phyloP scores from a whole-genome alignment of 2,797 vertebrate genomes.

The Typhlichthys subterraneus region DNA sequence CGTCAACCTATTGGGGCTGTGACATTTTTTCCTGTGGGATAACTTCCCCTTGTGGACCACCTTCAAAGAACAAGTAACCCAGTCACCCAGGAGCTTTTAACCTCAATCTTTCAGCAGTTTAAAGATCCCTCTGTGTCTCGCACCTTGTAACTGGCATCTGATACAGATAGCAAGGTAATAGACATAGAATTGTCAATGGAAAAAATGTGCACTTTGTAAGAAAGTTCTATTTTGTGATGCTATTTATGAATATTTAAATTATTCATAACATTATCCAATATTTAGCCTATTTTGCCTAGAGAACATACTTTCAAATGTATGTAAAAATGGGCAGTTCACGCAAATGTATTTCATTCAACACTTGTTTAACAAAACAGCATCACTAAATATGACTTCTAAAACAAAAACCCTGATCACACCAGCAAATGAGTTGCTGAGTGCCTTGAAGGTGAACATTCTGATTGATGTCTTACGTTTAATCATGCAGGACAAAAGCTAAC shows the following conservation, averaged over 20 bases:
- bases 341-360: constrained; percentile 21
- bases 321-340: constrained; percentile 6
- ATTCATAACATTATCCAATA: neutral
- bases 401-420: constrained; percentile 59
- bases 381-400: constrained; percentile 36
- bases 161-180: constrained; percentile 43
- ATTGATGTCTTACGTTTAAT: constrained; percentile 61
- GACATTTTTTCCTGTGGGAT: constrained; percentile 44
- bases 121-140: constrained; percentile 49
- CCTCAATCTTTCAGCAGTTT: constrained; percentile 75
- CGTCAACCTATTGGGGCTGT: constrained; percentile 30
- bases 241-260: constrained; percentile 11
- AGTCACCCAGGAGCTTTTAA: constrained; percentile 62
- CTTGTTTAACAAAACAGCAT: constrained; percentile 41
- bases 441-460: constrained; percentile 61
- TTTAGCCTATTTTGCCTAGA: neutral
- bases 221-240: constrained; percentile 9
- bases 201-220: constrained; percentile 27
- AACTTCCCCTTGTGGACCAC: constrained; percentile 56
- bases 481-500: constrained; percentile 48
- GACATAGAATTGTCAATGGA: constrained; percentile 21
- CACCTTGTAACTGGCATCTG: constrained; percentile 50
- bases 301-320: constrained; percentile 4
- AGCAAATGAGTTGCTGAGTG: constrained; percentile 52
- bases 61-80: constrained; percentile 57